Evolutionary conservation across 2,113 vertebrate species (phyloP).

Genomic region (Nesogale talazaci): DNA sequence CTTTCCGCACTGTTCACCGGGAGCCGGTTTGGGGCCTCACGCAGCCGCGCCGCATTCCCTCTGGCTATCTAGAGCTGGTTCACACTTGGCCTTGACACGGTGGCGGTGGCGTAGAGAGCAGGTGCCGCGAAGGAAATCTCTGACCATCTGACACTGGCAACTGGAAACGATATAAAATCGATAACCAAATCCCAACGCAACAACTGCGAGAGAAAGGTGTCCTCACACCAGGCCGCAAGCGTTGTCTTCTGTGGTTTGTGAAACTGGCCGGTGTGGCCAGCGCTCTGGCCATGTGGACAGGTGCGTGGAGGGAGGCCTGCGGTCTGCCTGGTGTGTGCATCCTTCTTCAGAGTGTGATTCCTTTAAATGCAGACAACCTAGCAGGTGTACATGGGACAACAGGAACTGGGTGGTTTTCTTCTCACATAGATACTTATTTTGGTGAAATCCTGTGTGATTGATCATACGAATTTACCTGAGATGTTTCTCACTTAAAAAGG

Average conservation of each 20-base stretch:
- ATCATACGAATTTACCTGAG: conserved; percentile 52
- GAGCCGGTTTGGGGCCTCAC: conserved; percentile 34
- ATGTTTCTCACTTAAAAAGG: conserved; percentile 55
- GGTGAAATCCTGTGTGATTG: conserved; percentile 52
- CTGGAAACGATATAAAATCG: conserved; percentile 45
- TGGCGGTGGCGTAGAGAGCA: not conserved
- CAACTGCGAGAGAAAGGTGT: conserved; percentile 67
- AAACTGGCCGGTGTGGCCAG: conserved; percentile 27
- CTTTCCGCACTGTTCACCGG: conserved; percentile 45
- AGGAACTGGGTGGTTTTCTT: conserved; percentile 41
- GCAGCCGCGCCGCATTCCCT: not conserved
- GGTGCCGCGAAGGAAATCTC: conserved; percentile 41
- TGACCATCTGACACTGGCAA: conserved; percentile 39
- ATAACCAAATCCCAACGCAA: conserved; percentile 14
- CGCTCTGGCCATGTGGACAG: conserved; percentile 51
- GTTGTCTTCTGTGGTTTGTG: conserved; percentile 70
- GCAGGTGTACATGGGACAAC: conserved; percentile 51
- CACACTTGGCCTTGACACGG: conserved; percentile 13
- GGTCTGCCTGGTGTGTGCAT: not conserved
- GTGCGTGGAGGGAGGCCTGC: not conserved
- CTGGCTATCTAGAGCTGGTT: not conserved
- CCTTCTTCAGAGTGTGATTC: conserved; percentile 47
- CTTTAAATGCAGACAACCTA: conserved; percentile 60
- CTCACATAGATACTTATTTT: conserved; percentile 63
- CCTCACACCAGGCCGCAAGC: conserved; percentile 65